These are phyloP conservation scores for Pegoplata infirma DNA, from an alignment of 2,888 invertebrate genomes.

Conservation along the genomic window DNA sequence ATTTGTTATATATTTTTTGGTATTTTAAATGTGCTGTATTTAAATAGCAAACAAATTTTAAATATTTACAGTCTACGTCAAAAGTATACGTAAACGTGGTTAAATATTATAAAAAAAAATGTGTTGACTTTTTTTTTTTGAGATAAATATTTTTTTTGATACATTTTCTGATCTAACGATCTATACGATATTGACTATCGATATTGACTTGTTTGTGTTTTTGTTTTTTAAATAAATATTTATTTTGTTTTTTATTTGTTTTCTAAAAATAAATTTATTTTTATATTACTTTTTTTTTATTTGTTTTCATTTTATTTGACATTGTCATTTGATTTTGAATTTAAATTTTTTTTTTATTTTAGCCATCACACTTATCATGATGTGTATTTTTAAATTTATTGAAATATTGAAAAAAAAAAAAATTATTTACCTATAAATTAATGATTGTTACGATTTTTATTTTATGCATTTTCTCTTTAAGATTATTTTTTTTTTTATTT, in stretches of 20 bases:
- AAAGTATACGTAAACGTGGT: no score
- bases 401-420: no score
- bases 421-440: neutral
- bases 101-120: no score
- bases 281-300: neutral
- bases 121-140: no score
- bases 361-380: neutral
- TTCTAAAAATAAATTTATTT: neutral
- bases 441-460: neutral
- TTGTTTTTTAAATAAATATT: neutral
- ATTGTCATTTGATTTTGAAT: slow-evolving; percentile 34
- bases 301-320: slow-evolving; percentile 48
- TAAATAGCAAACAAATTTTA: no score
- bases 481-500: neutral
- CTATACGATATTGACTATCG: no score
- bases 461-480: neutral
- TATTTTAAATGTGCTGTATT: no score
- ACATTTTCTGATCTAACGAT: no score
- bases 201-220: no score
- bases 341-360: slow-evolving; percentile 10
- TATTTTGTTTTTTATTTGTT: neutral
- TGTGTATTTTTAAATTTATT: neutral
- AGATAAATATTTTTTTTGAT: no score
- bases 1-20: neutral
- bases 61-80: no score